These are phyloP conservation scores for Florisuga fusca DNA, from an alignment of 2,797 vertebrate genomes.

Conservation along the genomic window DNA sequence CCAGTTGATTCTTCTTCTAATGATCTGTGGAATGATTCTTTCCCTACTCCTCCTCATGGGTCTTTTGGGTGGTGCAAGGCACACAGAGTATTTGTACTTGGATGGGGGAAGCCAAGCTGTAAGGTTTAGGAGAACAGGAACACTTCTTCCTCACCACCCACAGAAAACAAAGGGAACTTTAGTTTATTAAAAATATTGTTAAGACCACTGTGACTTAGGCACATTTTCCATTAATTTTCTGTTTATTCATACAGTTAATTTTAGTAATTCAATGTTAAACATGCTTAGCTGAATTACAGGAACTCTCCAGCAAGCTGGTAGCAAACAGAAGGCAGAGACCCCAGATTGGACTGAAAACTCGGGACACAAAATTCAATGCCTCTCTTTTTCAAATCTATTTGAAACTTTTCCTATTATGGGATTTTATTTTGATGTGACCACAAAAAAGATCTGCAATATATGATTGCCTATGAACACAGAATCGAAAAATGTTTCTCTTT, in stretches of 20 bases:
- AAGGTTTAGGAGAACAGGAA: neutral
- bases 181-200: neutral
- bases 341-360: neutral
- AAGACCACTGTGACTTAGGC: neutral
- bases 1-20: neutral
- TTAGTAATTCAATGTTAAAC: neutral
- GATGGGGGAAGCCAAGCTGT: neutral
- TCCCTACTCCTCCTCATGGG: neutral
- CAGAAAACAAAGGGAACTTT: neutral
- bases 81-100: fast-evolving
- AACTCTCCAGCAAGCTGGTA: neutral
- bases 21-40: neutral
- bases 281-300: neutral
- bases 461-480: neutral
- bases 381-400: neutral
- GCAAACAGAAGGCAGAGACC: neutral
- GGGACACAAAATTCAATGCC: neutral
- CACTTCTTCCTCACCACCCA: neutral
- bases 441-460: neutral
- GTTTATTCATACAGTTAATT: neutral
- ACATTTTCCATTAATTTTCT: neutral
- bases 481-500: neutral
- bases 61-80: neutral
- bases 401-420: neutral
- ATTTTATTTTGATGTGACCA: neutral